Conservation (phyloP, 2,113 vertebrate species). For the Anseranas semipalmata region DNA sequence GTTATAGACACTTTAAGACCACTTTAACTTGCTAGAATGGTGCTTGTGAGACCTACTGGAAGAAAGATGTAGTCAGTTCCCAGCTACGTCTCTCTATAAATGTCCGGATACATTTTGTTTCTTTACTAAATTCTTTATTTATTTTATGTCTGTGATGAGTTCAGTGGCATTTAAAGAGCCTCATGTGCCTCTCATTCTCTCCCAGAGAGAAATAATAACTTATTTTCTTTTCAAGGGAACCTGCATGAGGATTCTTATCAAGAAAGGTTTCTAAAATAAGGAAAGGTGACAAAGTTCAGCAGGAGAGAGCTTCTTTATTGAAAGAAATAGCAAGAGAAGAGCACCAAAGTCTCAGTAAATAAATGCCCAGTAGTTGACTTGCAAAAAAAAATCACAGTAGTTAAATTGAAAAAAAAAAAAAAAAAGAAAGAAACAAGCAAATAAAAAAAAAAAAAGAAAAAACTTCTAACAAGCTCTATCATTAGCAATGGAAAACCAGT, state of each 20-base stretch:
- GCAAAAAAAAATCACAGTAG: background rate
- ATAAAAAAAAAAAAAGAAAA: background rate
- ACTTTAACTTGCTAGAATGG: background rate
- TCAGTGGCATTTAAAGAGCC: background rate
- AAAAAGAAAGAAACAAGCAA: background rate
- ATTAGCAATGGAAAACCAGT: conserved; percentile 21
- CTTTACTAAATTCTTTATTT: background rate
- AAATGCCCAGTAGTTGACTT: background rate
- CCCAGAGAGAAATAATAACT: background rate
- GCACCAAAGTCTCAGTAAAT: background rate
- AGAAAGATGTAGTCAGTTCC: background rate
- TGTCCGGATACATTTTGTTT: background rate
- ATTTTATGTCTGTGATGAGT: background rate
- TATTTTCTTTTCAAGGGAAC: background rate
- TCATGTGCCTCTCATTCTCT: background rate
- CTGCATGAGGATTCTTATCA: background rate
- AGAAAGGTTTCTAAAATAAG: background rate
- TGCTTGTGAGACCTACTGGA: background rate
- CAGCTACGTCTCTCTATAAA: background rate
- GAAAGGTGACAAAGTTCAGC: background rate
- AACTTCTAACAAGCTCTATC: background rate
- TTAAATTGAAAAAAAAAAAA: too few species aligned
- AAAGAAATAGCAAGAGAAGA: background rate
- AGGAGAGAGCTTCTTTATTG: background rate
- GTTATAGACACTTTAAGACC: background rate